Evolutionary conservation across 2,888 invertebrate species (phyloP).

Genomic region (Pyrochroa serraticornis): DNA sequence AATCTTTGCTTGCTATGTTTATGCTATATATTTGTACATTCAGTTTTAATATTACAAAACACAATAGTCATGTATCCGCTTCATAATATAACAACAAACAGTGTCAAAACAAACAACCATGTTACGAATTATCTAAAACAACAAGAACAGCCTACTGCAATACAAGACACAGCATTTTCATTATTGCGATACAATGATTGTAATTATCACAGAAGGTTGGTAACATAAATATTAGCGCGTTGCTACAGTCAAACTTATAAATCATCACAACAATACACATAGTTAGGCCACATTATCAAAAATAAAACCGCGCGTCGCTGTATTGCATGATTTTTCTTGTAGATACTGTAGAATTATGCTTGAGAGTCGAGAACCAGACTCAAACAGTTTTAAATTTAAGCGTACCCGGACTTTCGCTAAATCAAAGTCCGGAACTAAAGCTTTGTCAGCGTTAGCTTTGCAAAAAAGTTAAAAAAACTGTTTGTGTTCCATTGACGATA

Average conservation of each 20-base stretch:
- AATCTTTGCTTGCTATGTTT: neutral
- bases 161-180: slow-evolving; percentile 59
- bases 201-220: slow-evolving; percentile 60
- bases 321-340: no score
- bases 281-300: slow-evolving; percentile 32
- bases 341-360: no score
- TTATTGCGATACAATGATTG: slow-evolving; percentile 60
- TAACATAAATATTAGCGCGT: slow-evolving; percentile 45
- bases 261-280: slow-evolving; percentile 19
- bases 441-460: no score
- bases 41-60: slow-evolving; percentile 44
- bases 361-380: no score
- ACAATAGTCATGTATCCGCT: slow-evolving; percentile 39
- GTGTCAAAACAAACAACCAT: slow-evolving; percentile 36
- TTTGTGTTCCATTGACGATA: neutral
- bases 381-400: no score
- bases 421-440: no score
- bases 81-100: slow-evolving; percentile 42
- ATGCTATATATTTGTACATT: slow-evolving; percentile 41
- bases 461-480: neutral
- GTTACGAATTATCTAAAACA: slow-evolving; percentile 42
- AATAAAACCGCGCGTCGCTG: neutral
- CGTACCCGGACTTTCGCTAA: no score
- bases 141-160: slow-evolving; percentile 56
- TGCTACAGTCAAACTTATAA: slow-evolving; percentile 28